Evolutionary conservation across 2,888 invertebrate species (phyloP).

Genomic region (Antheraea assamensis): DNA sequence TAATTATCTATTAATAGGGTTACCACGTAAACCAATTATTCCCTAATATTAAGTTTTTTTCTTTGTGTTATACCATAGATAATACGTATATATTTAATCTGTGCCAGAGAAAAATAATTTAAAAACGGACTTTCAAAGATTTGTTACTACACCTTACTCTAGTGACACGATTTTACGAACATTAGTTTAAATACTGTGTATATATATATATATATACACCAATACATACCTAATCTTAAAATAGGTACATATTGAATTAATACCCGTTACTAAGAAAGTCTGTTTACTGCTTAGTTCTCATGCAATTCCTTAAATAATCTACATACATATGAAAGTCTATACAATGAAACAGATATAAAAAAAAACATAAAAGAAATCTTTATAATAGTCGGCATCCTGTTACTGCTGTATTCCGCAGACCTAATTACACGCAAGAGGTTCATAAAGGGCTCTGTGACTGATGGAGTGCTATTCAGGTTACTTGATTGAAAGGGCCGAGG

Average conservation of each 20-base stretch:
- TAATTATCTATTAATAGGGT: constrained; percentile 5
- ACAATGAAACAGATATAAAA: constrained; percentile 20
- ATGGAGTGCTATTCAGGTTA: constrained; percentile 68
- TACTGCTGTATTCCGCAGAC: constrained; percentile 55
- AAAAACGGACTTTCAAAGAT: too few species aligned
- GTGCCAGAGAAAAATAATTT: too few species aligned
- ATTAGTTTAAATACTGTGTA: background rate
- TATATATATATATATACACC: too few species aligned
- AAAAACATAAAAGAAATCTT: constrained; percentile 47
- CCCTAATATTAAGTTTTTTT: background rate
- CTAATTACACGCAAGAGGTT: constrained; percentile 69
- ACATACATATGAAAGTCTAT: background rate
- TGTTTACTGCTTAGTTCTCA: background rate
- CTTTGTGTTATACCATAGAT: background rate
- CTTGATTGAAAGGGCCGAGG: constrained; percentile 68
- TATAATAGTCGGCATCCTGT: constrained; percentile 64
- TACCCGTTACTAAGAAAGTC: background rate
- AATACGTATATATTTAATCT: background rate
- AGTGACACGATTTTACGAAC: background rate
- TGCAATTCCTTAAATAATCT: constrained; percentile 3
- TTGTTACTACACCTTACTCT: background rate
- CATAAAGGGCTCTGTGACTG: constrained; percentile 65
- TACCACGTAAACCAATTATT: background rate
- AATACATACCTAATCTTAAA: background rate
- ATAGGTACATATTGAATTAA: background rate